Percentiles rank a stretch among this genome's conserved stretches.
These are phyloP conservation scores for Platynereis dumerilii DNA, from an alignment of 2,888 invertebrate species.

Conservation along the genomic window DNA sequence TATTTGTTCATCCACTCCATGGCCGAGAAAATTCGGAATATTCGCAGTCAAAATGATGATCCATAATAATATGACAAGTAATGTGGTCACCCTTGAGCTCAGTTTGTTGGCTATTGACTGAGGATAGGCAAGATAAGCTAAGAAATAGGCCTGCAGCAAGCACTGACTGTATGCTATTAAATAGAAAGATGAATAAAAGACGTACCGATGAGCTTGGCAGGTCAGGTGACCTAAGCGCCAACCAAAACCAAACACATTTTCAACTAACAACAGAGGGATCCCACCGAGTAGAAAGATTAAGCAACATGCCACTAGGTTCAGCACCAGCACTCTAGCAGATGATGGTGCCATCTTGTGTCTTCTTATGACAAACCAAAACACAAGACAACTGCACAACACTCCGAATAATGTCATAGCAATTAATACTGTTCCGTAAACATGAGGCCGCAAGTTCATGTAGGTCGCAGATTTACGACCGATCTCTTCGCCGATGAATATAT, in stretches of 20 bases:
- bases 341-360: background rate
- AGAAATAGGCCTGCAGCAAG: conserved; percentile 5
- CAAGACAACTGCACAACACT: background rate
- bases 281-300: conserved; percentile 19
- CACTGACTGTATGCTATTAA: conserved; percentile 7
- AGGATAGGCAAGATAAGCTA: background rate
- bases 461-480: background rate
- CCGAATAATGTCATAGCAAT: conserved; percentile 11
- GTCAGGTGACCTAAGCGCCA: conserved; percentile 9
- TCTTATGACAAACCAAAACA: conserved; percentile 3
- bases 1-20: conserved; percentile 17
- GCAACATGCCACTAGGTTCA: conserved; percentile 10
- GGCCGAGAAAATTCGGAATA: conserved; percentile 21
- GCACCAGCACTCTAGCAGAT: conserved; percentile 7
- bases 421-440: conserved; percentile 7
- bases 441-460: conserved; percentile 16
- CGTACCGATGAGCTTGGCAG: conserved; percentile 15
- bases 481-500: conserved; percentile 16
- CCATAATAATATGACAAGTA: conserved; percentile 1
- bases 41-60: conserved; percentile 11
- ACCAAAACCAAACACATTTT: conserved; percentile 22
- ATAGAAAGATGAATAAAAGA: conserved; percentile 18
- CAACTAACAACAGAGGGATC: conserved; percentile 15
- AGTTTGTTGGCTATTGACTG: background rate
- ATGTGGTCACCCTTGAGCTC: background rate